Evolutionary conservation across 2,888 invertebrate genomes (phyloP).

Genomic region (Phaonia tiefii): DNA sequence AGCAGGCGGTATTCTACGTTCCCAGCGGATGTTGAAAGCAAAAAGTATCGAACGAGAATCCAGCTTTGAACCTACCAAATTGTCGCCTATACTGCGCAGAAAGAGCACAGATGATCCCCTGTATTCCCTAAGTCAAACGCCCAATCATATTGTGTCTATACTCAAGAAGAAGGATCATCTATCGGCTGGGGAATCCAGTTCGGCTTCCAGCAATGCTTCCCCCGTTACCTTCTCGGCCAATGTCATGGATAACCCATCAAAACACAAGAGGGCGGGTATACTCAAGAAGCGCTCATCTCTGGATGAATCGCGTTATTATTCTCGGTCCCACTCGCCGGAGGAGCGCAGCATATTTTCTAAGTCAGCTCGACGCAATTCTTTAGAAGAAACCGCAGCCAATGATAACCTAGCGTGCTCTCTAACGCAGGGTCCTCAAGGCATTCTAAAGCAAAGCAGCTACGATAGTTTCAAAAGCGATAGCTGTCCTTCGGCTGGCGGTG

Average conservation of each 20-base stretch:
- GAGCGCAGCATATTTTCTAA: constrained; percentile 80
- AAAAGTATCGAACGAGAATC: constrained; percentile 72
- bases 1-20: constrained; percentile 65
- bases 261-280: constrained; percentile 86
- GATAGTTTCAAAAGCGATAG: constrained; percentile 84
- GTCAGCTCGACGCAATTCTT: constrained; percentile 79
- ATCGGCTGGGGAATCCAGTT: constrained; percentile 79
- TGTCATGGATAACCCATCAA: constrained; percentile 85
- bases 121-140: constrained; percentile 33
- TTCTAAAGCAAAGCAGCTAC: constrained; percentile 89
- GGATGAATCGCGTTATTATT: constrained; percentile 84
- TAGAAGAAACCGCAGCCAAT: constrained; percentile 76
- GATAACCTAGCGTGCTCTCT: constrained; percentile 57
- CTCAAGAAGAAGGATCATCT: constrained; percentile 84
- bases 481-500: constrained; percentile 83
- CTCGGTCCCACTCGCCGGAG: constrained; percentile 80
- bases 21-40: constrained; percentile 71
- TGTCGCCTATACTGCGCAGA: constrained; percentile 76
- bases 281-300: constrained; percentile 91
- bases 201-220: constrained; percentile 83
- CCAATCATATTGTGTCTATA: constrained; percentile 83
- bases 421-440: constrained; percentile 83
- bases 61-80: constrained; percentile 70
- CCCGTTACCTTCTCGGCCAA: constrained; percentile 91
- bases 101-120: constrained; percentile 81